Conservation (phyloP, 1,140 invertebrate genomes). For the Rhopalosiphum maidis region DNA sequence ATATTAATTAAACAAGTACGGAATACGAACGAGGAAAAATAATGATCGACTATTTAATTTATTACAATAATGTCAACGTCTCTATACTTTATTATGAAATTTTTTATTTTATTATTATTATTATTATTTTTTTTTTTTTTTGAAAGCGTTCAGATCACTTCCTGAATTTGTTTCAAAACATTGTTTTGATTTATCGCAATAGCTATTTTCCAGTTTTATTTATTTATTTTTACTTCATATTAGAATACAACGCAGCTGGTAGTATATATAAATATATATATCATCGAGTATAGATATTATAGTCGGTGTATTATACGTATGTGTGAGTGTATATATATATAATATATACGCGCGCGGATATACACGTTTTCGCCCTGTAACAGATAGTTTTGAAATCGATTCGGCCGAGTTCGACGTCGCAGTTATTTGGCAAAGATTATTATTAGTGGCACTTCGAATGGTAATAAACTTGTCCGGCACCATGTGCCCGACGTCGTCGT, state of each 20-base stretch:
- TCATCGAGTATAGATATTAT: background rate
- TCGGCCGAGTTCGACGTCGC: background rate
- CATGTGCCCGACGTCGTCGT: background rate
- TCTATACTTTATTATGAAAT: background rate
- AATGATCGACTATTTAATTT: background rate
- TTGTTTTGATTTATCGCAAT: constrained; percentile 1
- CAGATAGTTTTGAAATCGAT: constrained; percentile 11
- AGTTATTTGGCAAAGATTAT: background rate
- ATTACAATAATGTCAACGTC: background rate
- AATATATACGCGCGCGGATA: background rate
- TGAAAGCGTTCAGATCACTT: background rate
- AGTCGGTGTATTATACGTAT: background rate
- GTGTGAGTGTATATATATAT: background rate
- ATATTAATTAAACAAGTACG: background rate
- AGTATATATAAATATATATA: background rate
- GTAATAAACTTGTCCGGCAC: constrained; percentile 26
- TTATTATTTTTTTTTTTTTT: background rate
- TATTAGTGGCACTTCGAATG: background rate
- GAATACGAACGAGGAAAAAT: background rate
- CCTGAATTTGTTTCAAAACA: background rate
- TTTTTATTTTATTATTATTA: background rate
- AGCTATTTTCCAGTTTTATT: background rate
- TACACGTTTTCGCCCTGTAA: background rate
- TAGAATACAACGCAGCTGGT: background rate
- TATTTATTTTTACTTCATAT: background rate